Conservation (phyloP, 1,140 invertebrate species). For the Cotesia glomerata region DNA sequence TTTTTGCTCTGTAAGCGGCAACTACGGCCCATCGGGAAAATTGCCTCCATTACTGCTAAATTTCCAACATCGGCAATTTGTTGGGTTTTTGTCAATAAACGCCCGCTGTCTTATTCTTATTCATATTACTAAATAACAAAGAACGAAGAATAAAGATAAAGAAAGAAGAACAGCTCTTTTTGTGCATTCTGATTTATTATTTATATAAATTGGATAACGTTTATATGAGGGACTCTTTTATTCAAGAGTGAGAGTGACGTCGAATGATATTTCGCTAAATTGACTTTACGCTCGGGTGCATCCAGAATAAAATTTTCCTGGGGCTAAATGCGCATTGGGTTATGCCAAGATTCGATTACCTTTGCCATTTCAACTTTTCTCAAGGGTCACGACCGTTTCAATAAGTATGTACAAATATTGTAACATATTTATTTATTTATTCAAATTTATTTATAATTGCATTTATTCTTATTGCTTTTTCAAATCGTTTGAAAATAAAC, state of each 20-base stretch:
- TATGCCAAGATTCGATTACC: constrained; percentile 27
- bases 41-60: too few species aligned
- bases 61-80: too few species aligned
- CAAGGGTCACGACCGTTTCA: constrained; percentile 9
- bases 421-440: not conserved
- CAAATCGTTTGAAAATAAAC: not conserved
- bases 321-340: constrained; percentile 27
- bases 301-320: constrained; percentile 19
- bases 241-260: constrained; percentile 18
- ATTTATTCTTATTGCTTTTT: not conserved
- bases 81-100: too few species aligned
- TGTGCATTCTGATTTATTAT: not conserved
- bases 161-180: too few species aligned
- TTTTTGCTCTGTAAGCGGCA: not conserved
- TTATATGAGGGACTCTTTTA: not conserved
- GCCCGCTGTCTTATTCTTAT: too few species aligned
- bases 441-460: not conserved
- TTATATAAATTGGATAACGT: not conserved
- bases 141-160: too few species aligned
- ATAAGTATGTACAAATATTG: constrained; percentile 1
- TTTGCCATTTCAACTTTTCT: constrained; percentile 16
- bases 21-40: too few species aligned
- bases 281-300: constrained; percentile 32
- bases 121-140: too few species aligned
- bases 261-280: constrained; percentile 28